These are phyloP conservation scores for Selenia dentaria DNA, from an alignment of 2,888 invertebrate species.

Conservation along the genomic window DNA sequence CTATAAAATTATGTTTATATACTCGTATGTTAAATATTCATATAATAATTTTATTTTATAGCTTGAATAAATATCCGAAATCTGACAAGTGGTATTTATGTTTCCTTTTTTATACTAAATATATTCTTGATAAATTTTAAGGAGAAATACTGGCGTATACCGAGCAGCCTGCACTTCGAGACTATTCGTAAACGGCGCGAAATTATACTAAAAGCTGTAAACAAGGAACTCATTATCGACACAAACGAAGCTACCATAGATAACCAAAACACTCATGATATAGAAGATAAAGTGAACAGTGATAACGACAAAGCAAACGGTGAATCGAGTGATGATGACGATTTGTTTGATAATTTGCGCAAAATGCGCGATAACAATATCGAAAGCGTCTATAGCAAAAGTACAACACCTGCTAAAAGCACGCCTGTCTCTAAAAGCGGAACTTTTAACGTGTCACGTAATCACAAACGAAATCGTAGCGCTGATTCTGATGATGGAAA, in stretches of 20 bases:
- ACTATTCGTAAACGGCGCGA: constrained; percentile 84
- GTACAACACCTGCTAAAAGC: not conserved
- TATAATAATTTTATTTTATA: too few species aligned
- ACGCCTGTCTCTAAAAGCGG: constrained; percentile 2
- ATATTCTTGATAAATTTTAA: too few species aligned
- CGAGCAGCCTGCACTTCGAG: constrained; percentile 83
- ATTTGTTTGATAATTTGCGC: constrained; percentile 70
- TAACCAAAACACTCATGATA: not conserved
- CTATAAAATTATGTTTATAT: too few species aligned
- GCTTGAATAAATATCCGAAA: too few species aligned
- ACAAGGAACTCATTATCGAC: constrained; percentile 74
- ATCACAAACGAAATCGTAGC: constrained; percentile 66
- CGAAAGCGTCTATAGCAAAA: not conserved
- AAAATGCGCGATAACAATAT: constrained; percentile 55
- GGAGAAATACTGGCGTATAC: constrained; percentile 96
- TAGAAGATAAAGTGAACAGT: not conserved
- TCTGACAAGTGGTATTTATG: too few species aligned
- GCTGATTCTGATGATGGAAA: constrained; percentile 54
- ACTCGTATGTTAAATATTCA: too few species aligned
- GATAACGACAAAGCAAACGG: constrained; percentile 12
- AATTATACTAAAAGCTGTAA: constrained; percentile 82
- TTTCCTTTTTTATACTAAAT: too few species aligned
- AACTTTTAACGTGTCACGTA: constrained; percentile 26
- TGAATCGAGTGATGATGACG: constrained; percentile 56
- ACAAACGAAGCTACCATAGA: constrained; percentile 27